A percentile compares a stretch with the other conserved stretches of the same genome.
phyloP scores from a whole-genome alignment of 2,797 vertebrate genomes.

The Hypotaenidia okinawae region DNA sequence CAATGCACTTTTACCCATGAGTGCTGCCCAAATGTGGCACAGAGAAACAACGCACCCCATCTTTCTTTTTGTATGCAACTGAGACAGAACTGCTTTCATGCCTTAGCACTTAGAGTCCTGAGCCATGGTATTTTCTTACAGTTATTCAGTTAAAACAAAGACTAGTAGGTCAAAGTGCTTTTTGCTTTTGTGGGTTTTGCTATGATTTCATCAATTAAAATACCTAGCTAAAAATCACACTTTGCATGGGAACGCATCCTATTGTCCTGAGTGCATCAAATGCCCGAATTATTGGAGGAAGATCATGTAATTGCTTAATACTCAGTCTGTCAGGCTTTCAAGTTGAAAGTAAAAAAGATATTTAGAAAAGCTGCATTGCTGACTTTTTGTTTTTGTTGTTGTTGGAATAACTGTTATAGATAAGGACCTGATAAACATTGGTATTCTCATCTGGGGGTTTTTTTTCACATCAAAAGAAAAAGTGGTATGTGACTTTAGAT shows the following conservation, averaged over 20 bases:
- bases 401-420: neutral
- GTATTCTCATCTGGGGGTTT: neutral
- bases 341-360: neutral
- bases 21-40: neutral
- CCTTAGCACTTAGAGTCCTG: neutral
- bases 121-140: neutral
- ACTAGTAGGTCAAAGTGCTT: neutral
- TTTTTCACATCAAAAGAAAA: neutral
- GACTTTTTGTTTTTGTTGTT: neutral
- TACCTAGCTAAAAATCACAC: neutral
- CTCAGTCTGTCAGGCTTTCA: neutral
- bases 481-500: neutral
- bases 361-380: neutral
- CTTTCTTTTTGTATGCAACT: neutral
- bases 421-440: neutral
- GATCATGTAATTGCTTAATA: neutral
- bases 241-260: neutral
- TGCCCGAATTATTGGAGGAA: neutral
- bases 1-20: neutral
- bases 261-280: neutral
- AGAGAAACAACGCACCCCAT: neutral
- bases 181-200: neutral
- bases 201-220: neutral
- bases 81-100: neutral
- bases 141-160: neutral